Base-by-base conservation (phyloP, 2,113 vertebrate species). In the Theristicus caerulescens region DNA sequence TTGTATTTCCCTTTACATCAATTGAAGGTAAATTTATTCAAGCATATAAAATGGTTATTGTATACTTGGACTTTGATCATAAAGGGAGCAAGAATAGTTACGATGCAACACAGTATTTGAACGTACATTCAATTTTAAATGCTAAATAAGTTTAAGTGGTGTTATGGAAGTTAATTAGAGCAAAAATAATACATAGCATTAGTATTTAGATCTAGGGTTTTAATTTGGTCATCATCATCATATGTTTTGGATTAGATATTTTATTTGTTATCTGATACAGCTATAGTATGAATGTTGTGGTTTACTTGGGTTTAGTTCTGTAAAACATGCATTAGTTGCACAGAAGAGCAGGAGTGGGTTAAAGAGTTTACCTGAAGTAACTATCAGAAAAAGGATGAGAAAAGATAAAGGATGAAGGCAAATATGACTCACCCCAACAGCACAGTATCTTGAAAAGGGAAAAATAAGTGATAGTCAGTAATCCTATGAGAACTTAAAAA, bases 161-260 rank as follows among this genome's bases (percentile, higher is more conserved):
- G n/a, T 72, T 87, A 69, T 61, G 25, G 59, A 84, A 84, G 44
- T 82, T 92, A 87, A 92, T 93, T 86, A 91, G 59, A 90, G 65
- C 55, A 92, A 94, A 92, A 90, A 73, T 77, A 77, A 95, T 51
- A 52, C 42, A 49, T 21, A 73, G 55, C 17, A 66, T 38, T 82
- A 71, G 61, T 38, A 21, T 82, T 90, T 77, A 81, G 49, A 73
- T 55, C 67, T 93, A 70, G 32, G 83, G 57, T 78, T 88, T 93
- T 71, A 85, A 69, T 85, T 90, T 70, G 72, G 20, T 61, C 18
- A 32, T 83, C 51, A 47, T 84, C 40, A 42, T 42, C 32, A 5
- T 91, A 52, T 67, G 69, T 92, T 88, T 86, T 81, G 36, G 10
- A 51, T 85, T 84, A 69, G n/a, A 29, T 84, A 71, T 29, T 55